phyloP scores from a whole-genome alignment of 2,888 invertebrate genomes.

The Cylindroiulus punctatus region DNA sequence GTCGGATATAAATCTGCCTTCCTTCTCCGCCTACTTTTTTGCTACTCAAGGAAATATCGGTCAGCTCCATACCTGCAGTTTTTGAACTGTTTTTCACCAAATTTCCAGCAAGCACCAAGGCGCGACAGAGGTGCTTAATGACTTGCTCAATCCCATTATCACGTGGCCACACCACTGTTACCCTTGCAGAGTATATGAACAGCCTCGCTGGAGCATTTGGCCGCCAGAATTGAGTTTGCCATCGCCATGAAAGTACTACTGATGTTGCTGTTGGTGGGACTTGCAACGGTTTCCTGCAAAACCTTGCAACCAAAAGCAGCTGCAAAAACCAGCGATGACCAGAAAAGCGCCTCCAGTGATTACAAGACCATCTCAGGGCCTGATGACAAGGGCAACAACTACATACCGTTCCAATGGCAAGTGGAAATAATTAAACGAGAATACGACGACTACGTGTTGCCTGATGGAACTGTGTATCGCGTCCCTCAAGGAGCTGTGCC shows the following conservation, averaged over 20 bases:
- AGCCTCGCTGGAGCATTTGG: neutral
- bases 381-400: conserved; percentile 53
- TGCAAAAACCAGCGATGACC: neutral
- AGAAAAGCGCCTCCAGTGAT: conserved; percentile 21
- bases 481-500: conserved; percentile 54
- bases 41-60: neutral
- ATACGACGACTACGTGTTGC: conserved; percentile 56
- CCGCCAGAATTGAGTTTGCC: neutral
- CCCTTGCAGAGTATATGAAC: conserved; percentile 14
- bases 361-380: neutral
- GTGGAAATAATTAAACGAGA: conserved; percentile 56
- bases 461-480: conserved; percentile 54
- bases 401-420: conserved; percentile 57
- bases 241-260: neutral
- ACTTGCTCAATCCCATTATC: conserved; percentile 7
- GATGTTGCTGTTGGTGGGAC: neutral
- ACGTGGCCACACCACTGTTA: neutral
- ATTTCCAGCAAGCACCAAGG: neutral
- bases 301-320: neutral
- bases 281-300: neutral
- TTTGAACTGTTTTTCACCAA: neutral
- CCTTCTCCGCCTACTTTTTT: conserved; percentile 27
- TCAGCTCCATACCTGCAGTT: neutral
- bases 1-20: neutral
- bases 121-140: conserved; percentile 3